Conservation (phyloP, 2,113 vertebrate species). For the Urocynchramus pylzowi region DNA sequence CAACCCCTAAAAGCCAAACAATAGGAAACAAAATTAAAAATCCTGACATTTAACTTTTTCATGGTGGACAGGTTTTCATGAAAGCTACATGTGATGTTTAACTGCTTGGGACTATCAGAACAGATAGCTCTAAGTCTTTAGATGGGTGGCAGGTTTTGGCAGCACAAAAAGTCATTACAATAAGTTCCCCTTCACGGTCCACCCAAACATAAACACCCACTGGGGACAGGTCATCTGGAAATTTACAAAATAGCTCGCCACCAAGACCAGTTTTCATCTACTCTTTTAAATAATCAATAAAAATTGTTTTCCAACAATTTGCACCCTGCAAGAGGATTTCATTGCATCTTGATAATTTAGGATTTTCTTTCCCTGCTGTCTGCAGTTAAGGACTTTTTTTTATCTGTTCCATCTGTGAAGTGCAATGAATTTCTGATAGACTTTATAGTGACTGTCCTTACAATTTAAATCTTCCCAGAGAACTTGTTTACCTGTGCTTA, state of each 20-base stretch:
- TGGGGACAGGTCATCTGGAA: neutral
- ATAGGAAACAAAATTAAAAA: neutral
- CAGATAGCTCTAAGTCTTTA: neutral
- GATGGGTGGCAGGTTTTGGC: neutral
- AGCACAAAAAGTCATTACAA: neutral
- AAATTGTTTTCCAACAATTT: neutral
- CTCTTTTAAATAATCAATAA: neutral
- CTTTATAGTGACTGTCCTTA: slow-evolving; percentile 63
- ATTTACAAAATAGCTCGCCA: neutral
- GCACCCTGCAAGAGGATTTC: slow-evolving; percentile 1
- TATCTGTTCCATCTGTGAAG: slow-evolving; percentile 62
- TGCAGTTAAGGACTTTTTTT: slow-evolving; percentile 2
- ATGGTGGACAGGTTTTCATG: neutral
- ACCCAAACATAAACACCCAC: neutral
- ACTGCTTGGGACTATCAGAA: neutral
- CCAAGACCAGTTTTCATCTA: neutral
- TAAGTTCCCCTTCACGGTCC: neutral
- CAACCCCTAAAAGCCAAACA: neutral
- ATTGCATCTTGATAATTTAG: slow-evolving; percentile 43
- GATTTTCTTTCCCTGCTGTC: slow-evolving; percentile 30
- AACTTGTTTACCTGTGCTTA: slow-evolving; percentile 67
- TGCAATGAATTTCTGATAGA: slow-evolving; percentile 69
- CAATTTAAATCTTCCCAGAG: slow-evolving; percentile 66
- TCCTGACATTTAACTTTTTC: neutral
- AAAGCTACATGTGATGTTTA: neutral